Evolutionary conservation across 2,113 vertebrate species (phyloP).

Genomic region (Machaerirhynchus nigripectus): DNA sequence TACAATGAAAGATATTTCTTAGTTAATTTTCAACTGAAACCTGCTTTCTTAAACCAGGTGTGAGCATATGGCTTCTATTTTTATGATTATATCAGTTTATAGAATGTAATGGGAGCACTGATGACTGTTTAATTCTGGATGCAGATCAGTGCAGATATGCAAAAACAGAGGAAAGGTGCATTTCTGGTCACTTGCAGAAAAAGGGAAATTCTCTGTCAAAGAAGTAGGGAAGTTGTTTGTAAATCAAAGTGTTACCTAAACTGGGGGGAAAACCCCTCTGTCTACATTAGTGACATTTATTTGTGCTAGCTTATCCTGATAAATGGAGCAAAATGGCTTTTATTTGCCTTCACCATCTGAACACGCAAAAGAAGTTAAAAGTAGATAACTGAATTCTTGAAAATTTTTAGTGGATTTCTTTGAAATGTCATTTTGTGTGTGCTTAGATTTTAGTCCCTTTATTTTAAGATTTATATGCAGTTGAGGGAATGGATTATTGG

Average conservation of each 20-base stretch:
- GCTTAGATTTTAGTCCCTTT: not conserved
- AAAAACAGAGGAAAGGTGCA: not conserved
- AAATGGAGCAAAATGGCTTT: not conserved
- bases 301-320: not conserved
- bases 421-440: not conserved
- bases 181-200: not conserved
- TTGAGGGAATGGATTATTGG: not conserved
- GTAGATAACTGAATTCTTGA: not conserved
- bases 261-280: accelerated
- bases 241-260: not conserved
- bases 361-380: not conserved
- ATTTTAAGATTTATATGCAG: not conserved
- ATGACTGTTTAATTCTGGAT: not conserved
- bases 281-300: not conserved
- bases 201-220: not conserved
- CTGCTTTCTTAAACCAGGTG: not conserved
- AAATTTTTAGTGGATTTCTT: not conserved
- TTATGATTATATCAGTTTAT: not conserved
- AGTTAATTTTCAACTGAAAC: not conserved
- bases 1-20: not conserved
- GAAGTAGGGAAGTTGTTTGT: not conserved
- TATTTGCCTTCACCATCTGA: not conserved
- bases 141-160: not conserved
- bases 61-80: not conserved
- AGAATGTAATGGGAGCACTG: not conserved